Evolutionary conservation across 2,797 vertebrate genomes (phyloP), one percentile per base, ranked within the genome.

Genomic region (Characodon lateralis): DNA sequence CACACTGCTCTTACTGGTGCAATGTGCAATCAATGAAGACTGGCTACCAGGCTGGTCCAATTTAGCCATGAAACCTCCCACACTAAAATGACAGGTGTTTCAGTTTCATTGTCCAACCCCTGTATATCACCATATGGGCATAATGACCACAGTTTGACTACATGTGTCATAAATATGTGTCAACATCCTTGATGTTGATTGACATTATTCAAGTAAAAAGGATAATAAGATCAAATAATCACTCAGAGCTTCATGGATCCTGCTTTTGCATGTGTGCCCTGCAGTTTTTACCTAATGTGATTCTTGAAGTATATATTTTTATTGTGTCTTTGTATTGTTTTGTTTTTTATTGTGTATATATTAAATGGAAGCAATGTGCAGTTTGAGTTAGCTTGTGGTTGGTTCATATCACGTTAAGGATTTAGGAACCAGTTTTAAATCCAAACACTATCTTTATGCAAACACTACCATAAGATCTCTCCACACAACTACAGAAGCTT

Each of bases 401-500:
- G 39, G 12, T 41, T 41, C 39, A 43, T 68, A 43, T 68, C 39
- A 24, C 4, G 20, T 18, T 56, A 73, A 28, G 6, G 18, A 50
- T 59, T 28, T 5, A 39, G 65, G 41, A 68, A 69, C 12, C 59
- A 18, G 76, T 31, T 74, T n/a, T 50, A n/a, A 59, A 75, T 74
- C 10, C 68, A 78, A 66, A 75, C 31, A 75, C 24, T 68, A 26
- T 16, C 10, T 20, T 55, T 24, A 63, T 43, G 20, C 5, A 56
- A 75, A 5, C 18, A 35, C 46, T 53, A 5, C 6, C 6, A 70
- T 0, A n/a, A 5, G n/a, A 39, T 50, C 14, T 43, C 7, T 51
- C 18, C 22, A 39, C 24, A 12, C 55, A 51, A 8, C 7, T 2
- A 18, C 24, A 4, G 6, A 48, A 7, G 9, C 14, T 46, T 2